These are phyloP conservation scores for Oreocharis arfaki DNA, from an alignment of 2,113 vertebrate genomes.

Conservation along the genomic window DNA sequence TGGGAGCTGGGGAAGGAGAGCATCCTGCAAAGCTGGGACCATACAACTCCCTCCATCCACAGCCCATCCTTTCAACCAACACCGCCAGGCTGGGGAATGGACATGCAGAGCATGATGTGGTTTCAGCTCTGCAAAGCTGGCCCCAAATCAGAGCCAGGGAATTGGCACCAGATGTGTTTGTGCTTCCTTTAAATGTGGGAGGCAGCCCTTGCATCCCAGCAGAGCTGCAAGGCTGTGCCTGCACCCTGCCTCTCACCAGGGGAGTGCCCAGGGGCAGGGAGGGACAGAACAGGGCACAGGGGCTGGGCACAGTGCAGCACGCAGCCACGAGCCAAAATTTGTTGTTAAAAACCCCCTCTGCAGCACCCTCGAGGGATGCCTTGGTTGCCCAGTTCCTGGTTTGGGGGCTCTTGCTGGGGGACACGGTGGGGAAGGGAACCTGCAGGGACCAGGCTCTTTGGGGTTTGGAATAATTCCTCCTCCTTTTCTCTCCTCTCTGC, in stretches of 20 bases:
- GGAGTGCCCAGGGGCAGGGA: background rate
- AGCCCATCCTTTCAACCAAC: background rate
- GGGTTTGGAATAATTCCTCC: background rate
- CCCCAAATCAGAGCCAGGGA: background rate
- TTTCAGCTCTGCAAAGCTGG: background rate
- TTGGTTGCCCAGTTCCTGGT: background rate
- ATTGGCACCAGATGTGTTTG: background rate
- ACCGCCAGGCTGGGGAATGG: background rate
- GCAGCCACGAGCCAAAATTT: fast-evolving
- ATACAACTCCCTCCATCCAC: background rate
- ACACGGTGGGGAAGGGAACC: background rate
- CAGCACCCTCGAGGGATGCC: background rate
- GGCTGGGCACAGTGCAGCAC: fast-evolving
- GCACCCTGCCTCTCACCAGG: background rate
- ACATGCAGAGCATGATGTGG: background rate
- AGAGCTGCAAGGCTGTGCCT: background rate
- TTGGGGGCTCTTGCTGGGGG: background rate
- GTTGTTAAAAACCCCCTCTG: background rate
- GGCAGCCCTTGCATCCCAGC: background rate
- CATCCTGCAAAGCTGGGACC: background rate
- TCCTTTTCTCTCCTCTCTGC: background rate
- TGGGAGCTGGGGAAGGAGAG: background rate
- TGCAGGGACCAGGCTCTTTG: background rate
- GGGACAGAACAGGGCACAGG: background rate
- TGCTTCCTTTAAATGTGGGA: background rate